These are phyloP conservation scores for Pseudorasbora parva DNA, from an alignment of 2,113 vertebrate species.

Conservation along the genomic window DNA sequence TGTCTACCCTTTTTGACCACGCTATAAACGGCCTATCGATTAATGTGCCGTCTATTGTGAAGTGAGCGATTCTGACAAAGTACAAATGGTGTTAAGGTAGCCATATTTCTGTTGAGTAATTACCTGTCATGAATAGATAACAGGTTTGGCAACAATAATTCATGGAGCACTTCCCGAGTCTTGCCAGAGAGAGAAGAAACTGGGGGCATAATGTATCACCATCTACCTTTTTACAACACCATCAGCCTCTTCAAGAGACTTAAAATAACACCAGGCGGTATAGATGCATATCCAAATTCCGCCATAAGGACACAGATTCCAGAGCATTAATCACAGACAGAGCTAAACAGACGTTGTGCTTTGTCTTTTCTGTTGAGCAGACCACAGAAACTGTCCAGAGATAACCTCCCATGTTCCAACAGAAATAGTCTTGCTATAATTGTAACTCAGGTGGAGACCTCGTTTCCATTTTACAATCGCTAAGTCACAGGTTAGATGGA, in stretches of 20 bases:
- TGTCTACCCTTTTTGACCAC: not conserved
- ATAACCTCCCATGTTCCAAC: constrained; percentile 54
- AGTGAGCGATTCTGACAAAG: constrained; percentile 23
- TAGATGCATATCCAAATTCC: constrained; percentile 31
- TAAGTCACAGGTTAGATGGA: constrained; percentile 68
- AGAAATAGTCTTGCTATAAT: constrained; percentile 71
- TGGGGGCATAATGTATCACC: constrained; percentile 15
- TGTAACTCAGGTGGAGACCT: constrained; percentile 67
- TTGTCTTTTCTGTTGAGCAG: constrained; percentile 45
- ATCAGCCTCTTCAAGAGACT: constrained; percentile 25
- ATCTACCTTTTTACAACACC: constrained; percentile 34
- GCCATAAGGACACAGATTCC: constrained; percentile 10
- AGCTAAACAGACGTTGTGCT: constrained; percentile 30
- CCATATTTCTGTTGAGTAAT: constrained; percentile 54
- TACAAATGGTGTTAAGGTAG: constrained; percentile 41
- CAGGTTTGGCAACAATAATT: constrained; percentile 54
- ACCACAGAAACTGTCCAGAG: constrained; percentile 53
- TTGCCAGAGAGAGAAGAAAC: constrained; percentile 17
- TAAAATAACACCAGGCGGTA: constrained; percentile 19
- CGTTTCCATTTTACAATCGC: constrained; percentile 63
- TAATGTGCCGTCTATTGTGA: constrained; percentile 31
- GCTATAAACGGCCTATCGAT: constrained; percentile 40
- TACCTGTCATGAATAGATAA: constrained; percentile 52
- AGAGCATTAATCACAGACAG: constrained; percentile 41
- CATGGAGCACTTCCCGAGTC: constrained; percentile 36